These are phyloP conservation scores for Liopterus haemorrhoidalis DNA, from an alignment of 2,888 invertebrate species.

Conservation along the genomic window DNA sequence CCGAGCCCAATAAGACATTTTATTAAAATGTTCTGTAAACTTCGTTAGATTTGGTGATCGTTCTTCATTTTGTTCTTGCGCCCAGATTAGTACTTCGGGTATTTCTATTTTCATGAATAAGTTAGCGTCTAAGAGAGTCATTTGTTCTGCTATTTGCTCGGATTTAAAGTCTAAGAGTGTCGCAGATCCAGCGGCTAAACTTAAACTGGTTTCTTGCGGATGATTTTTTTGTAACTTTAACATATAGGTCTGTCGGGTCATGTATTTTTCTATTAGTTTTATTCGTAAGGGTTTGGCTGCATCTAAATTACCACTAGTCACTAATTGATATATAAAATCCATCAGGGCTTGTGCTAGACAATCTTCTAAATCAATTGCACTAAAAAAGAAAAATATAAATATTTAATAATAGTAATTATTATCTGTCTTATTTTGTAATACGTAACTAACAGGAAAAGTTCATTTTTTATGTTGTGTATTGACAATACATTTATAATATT, in stretches of 20 bases:
- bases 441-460: no score
- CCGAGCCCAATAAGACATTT: constrained; percentile 98
- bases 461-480: no score
- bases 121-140: constrained; percentile 93
- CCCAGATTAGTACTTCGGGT: constrained; percentile 95
- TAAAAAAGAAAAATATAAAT: constrained; percentile 41
- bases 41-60: constrained; percentile 91
- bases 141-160: constrained; percentile 93
- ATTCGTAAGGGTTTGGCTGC: constrained; percentile 85
- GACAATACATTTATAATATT: no score
- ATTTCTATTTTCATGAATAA: constrained; percentile 95
- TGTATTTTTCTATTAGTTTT: constrained; percentile 81
- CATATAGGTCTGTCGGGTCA: constrained; percentile 34
- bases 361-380: constrained; percentile 78
- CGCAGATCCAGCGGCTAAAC: constrained; percentile 44
- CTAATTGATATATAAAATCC: constrained; percentile 89
- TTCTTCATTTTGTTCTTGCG: constrained; percentile 95
- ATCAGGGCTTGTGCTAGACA: constrained; percentile 74
- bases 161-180: constrained; percentile 90
- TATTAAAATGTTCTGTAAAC: constrained; percentile 99
- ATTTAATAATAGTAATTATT: no score
- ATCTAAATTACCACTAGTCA: constrained; percentile 85
- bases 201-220: constrained; percentile 35
- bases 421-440: no score
- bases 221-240: constrained; percentile 12